Percentiles rank a stretch among this genome's conserved stretches.
Evolutionary conservation across 2,888 invertebrate genomes (phyloP).

Genomic region (Platycheirus albimanus): DNA sequence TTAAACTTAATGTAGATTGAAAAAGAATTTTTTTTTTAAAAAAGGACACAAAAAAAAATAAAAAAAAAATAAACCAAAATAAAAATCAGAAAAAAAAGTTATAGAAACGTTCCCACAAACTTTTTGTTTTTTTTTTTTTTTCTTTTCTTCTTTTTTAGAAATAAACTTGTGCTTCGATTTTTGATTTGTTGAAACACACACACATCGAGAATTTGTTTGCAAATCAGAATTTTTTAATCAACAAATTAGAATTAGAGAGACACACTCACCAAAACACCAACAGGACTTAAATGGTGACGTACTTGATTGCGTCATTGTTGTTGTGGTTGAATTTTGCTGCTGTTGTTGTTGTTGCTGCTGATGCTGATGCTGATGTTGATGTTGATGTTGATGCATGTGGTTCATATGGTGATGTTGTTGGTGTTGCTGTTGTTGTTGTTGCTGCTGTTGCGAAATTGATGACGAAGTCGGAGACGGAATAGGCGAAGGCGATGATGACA

Average conservation of each 20-base stretch:
- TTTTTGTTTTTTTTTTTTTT: slow-evolving; percentile 39
- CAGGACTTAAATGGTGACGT: slow-evolving; percentile 80
- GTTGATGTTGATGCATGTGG: slow-evolving; percentile 77
- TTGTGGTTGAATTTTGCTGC: slow-evolving; percentile 74
- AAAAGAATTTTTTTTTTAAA: no score
- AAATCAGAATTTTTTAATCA: slow-evolving; percentile 58
- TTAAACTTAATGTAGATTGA: no score
- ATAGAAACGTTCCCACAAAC: slow-evolving; percentile 73
- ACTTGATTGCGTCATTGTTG: slow-evolving; percentile 73
- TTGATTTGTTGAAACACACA: slow-evolving; percentile 48
- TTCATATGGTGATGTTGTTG: slow-evolving; percentile 77
- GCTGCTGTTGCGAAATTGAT: slow-evolving; percentile 75
- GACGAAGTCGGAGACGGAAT: slow-evolving; percentile 75
- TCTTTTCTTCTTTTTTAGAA: slow-evolving; percentile 14
- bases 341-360: slow-evolving; percentile 77
- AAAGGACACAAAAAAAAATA: slow-evolving; percentile 13
- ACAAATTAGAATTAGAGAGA: slow-evolving; percentile 67
- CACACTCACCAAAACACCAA: slow-evolving; percentile 83
- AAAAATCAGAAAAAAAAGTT: slow-evolving; percentile 12
- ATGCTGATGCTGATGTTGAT: slow-evolving; percentile 76
- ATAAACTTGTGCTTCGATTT: slow-evolving; percentile 41
- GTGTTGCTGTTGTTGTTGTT: slow-evolving; percentile 74
- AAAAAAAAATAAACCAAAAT: background rate
- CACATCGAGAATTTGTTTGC: slow-evolving; percentile 45
- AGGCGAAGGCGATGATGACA: slow-evolving; percentile 77